A percentile compares a stretch with the other conserved stretches of the same genome.
phyloP scores from a whole-genome alignment of 2,888 invertebrate genomes.

The Sarcophaga variegata region DNA sequence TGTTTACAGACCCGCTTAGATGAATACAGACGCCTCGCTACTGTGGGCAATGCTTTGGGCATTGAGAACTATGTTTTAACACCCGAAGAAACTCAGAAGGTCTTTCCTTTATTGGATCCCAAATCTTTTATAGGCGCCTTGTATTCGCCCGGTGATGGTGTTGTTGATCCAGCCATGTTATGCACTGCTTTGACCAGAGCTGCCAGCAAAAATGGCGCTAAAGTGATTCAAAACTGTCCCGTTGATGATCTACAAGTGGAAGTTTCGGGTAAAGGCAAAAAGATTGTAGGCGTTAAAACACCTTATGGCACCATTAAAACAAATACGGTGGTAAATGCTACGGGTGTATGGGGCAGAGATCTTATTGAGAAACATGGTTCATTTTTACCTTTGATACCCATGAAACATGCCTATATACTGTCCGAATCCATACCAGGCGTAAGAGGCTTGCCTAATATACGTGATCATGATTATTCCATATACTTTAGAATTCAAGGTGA shows the following conservation, averaged over 20 bases:
- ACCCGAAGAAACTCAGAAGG: slow-evolving; percentile 88
- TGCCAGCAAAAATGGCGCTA: slow-evolving; percentile 88
- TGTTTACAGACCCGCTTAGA: slow-evolving; percentile 86
- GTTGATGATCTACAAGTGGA: slow-evolving; percentile 88
- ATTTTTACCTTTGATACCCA: slow-evolving; percentile 89
- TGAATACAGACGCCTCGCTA: slow-evolving; percentile 91
- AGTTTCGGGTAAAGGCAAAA: slow-evolving; percentile 83
- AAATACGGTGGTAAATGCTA: slow-evolving; percentile 88
- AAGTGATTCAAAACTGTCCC: slow-evolving; percentile 89
- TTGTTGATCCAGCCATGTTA: slow-evolving; percentile 92
- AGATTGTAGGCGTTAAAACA: slow-evolving; percentile 90
- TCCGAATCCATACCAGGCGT: slow-evolving; percentile 90
- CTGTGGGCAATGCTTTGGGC: slow-evolving; percentile 90
- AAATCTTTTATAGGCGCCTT: slow-evolving; percentile 89
- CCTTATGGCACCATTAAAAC: slow-evolving; percentile 88
- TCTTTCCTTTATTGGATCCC: slow-evolving; percentile 90
- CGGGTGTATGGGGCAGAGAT: slow-evolving; percentile 91
- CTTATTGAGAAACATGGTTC: slow-evolving; percentile 83
- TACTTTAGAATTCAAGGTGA: slow-evolving; percentile 94
- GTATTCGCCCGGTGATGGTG: slow-evolving; percentile 91
- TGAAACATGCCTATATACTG: slow-evolving; percentile 94
- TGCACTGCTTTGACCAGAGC: slow-evolving; percentile 88
- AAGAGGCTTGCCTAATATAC: slow-evolving; percentile 89
- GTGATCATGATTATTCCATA: slow-evolving; percentile 92
- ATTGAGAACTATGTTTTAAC: slow-evolving; percentile 89